Evolutionary conservation across 2,797 vertebrate genomes (phyloP).

Genomic region (Aplochiton taeniatus): DNA sequence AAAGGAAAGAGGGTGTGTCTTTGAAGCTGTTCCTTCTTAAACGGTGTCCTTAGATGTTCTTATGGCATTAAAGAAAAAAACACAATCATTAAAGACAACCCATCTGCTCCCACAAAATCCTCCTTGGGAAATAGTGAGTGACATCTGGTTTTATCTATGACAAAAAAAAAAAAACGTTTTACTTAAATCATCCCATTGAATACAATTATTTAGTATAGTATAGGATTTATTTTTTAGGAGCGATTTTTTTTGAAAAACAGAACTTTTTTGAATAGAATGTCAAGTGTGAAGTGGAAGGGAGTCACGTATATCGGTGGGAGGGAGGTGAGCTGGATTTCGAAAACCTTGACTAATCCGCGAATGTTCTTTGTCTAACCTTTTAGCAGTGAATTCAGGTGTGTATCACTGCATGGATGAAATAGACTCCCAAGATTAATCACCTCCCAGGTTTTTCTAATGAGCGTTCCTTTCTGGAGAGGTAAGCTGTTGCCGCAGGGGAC

Average conservation of each 20-base stretch:
- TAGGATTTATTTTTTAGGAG: no score
- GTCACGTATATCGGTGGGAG: no score
- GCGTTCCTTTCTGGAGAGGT: slow-evolving; percentile 77
- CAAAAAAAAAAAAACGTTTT: neutral
- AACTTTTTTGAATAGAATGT: no score
- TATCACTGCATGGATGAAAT: slow-evolving; percentile 61
- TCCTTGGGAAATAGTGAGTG: neutral
- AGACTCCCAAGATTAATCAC: slow-evolving; percentile 78
- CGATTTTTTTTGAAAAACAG: no score
- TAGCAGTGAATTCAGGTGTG: slow-evolving; percentile 51
- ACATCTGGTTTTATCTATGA: neutral
- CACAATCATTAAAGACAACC: slow-evolving; percentile 45
- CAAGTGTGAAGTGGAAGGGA: no score
- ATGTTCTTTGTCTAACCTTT: neutral
- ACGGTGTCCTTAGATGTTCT: slow-evolving; percentile 52
- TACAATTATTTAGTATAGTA: no score
- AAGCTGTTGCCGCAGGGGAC: slow-evolving; percentile 66
- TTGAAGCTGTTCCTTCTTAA: slow-evolving; percentile 20
- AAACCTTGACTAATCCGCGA: neutral
- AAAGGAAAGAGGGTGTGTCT: slow-evolving; percentile 34
- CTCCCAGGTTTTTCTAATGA: slow-evolving; percentile 73
- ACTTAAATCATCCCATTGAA: neutral
- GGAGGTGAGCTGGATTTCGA: no score
- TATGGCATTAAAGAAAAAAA: slow-evolving; percentile 23
- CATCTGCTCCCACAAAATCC: neutral